These are phyloP conservation scores for Gymnogyps californianus DNA, from an alignment of 2,113 vertebrate genomes.

Conservation along the genomic window DNA sequence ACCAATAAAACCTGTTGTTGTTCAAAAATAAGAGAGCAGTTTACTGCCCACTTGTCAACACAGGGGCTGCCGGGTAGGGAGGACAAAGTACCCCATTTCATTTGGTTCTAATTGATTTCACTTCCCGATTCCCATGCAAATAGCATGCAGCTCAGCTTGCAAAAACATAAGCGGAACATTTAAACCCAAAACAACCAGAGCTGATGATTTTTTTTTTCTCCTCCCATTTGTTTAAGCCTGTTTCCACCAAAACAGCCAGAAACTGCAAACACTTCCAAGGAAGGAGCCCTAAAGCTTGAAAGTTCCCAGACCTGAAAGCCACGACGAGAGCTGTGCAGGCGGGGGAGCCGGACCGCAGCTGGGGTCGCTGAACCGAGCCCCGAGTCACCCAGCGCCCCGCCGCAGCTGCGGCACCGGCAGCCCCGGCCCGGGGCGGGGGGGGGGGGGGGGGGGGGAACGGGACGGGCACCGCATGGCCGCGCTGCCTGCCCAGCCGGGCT, in stretches of 20 bases:
- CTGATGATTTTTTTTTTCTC: too few species aligned
- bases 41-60: not conserved
- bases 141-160: not conserved
- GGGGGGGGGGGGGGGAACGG: too few species aligned
- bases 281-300: not conserved
- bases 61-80: not conserved
- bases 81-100: not conserved
- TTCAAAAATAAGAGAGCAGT: not conserved
- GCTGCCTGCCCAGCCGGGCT: not conserved
- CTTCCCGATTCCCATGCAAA: slow-evolving; percentile 57
- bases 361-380: not conserved
- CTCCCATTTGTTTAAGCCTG: not conserved
- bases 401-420: not conserved
- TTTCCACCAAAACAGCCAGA: not conserved
- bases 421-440: too few species aligned
- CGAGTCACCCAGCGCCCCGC: not conserved
- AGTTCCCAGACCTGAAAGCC: rapidly evolving
- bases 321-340: not conserved
- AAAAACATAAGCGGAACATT: not conserved
- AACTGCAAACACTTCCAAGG: not conserved
- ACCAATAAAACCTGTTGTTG: not conserved
- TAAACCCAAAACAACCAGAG: not conserved
- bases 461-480: not conserved
- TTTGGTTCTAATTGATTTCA: slow-evolving; percentile 7
- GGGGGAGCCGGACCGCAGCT: not conserved